These are phyloP conservation scores for Cardinalis cardinalis DNA, from an alignment of 2,113 vertebrate species.

Conservation along the genomic window DNA sequence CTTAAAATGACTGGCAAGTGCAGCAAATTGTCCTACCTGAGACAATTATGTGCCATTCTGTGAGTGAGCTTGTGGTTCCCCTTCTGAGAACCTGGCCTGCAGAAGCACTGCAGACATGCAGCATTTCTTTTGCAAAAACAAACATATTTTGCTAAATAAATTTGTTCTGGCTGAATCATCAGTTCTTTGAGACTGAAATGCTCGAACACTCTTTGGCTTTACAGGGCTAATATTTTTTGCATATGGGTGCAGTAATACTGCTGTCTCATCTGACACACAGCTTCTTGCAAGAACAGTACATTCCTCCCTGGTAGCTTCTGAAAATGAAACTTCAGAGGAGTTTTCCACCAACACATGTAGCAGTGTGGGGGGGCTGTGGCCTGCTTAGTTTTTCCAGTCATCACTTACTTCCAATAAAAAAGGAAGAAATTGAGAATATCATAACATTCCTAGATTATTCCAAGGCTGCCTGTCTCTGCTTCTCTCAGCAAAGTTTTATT, in stretches of 20 bases:
- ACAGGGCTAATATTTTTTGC: background rate
- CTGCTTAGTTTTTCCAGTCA: background rate
- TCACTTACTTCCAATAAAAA: background rate
- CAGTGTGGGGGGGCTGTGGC: background rate
- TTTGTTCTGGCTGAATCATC: background rate
- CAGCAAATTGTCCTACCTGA: background rate
- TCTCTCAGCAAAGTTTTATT: background rate
- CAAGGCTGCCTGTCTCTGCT: background rate
- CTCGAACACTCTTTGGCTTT: background rate
- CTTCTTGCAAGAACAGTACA: accelerated
- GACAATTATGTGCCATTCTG: background rate
- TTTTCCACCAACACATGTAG: background rate
- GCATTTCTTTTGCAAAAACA: background rate
- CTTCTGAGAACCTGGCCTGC: background rate
- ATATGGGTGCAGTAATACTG: background rate
- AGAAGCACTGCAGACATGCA: background rate
- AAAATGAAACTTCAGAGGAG: background rate
- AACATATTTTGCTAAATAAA: background rate
- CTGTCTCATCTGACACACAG: background rate
- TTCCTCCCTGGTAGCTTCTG: background rate
- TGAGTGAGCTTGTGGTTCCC: background rate
- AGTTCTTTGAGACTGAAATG: background rate
- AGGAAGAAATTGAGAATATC: background rate
- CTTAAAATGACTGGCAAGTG: conserved; percentile 24
- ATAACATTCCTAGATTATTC: background rate